These are phyloP conservation scores for Temnopleurus reevesii DNA, from an alignment of 53 echinoderm and acorn worm species.

Conservation along the genomic window DNA sequence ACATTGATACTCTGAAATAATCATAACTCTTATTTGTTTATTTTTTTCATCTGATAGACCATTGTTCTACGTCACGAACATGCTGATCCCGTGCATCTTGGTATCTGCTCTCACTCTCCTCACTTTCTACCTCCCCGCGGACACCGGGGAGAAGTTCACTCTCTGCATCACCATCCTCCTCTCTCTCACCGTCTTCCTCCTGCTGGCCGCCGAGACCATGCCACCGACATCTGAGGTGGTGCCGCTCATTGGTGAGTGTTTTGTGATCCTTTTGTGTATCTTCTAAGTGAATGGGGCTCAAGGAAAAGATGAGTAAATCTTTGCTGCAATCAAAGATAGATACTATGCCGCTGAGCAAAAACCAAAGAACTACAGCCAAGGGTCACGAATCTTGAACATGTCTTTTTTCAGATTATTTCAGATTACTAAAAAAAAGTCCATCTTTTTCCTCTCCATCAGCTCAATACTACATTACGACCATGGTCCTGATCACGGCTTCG, in stretches of 20 bases:
- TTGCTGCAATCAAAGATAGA: too few species aligned
- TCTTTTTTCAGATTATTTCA: too few species aligned
- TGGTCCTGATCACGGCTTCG: conserved; percentile 81
- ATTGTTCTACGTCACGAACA: conserved; percentile 83
- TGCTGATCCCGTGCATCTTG: conserved; percentile 90
- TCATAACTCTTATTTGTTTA: background rate
- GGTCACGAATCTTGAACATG: too few species aligned
- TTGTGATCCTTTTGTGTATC: background rate
- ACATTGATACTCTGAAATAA: too few species aligned
- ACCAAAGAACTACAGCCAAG: too few species aligned
- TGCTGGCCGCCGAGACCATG: conserved; percentile 92
- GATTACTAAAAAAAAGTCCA: too few species aligned
- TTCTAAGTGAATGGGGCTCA: too few species aligned
- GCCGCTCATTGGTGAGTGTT: conserved; percentile 79
- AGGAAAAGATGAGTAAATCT: too few species aligned
- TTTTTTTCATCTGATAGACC: conserved; percentile 31
- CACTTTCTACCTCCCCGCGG: conserved; percentile 86
- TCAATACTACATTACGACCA: conserved; percentile 86
- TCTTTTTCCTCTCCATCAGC: conserved; percentile 54
- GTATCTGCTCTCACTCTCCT: conserved; percentile 86
- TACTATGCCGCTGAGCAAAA: too few species aligned
- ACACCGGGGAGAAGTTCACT: conserved; percentile 90
- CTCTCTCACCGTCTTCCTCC: conserved; percentile 89
- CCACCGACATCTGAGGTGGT: conserved; percentile 89
- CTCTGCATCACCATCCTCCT: conserved; percentile 98